Conservation (phyloP, 1,140 invertebrate species). For the Vanessa atalanta region DNA sequence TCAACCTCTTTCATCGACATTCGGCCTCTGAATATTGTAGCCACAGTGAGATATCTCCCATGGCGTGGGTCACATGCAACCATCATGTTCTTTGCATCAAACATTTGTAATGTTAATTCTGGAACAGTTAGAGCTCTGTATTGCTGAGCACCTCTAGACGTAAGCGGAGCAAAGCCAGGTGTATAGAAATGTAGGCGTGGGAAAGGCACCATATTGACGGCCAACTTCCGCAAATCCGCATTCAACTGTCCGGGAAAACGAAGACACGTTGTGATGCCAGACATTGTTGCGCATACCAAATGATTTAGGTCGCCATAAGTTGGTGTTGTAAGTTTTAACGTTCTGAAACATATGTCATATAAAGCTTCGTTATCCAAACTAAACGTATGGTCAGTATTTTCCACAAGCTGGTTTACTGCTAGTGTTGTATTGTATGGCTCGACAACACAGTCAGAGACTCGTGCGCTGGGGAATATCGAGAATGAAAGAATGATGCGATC, state of each 20-base stretch:
- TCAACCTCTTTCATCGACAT: slow-evolving; percentile 98
- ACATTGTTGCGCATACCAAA: slow-evolving; percentile 91
- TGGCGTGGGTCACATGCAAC: slow-evolving; percentile 96
- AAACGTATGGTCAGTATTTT: slow-evolving; percentile 94
- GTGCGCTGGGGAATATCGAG: slow-evolving; percentile 95
- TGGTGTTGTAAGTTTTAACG: slow-evolving; percentile 92
- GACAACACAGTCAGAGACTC: slow-evolving; percentile 93
- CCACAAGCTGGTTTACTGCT: slow-evolving; percentile 93
- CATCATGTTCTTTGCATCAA: slow-evolving; percentile 96
- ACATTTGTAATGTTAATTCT: slow-evolving; percentile 95
- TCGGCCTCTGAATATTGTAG: slow-evolving; percentile 95
- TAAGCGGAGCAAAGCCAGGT: slow-evolving; percentile 96
- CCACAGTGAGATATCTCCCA: slow-evolving; percentile 95
- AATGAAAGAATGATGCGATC: slow-evolving; percentile 96
- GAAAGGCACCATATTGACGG: slow-evolving; percentile 99
- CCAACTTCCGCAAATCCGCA: slow-evolving; percentile 96
- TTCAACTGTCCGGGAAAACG: slow-evolving; percentile 92
- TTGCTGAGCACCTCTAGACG: slow-evolving; percentile 92
- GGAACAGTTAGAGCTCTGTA: slow-evolving; percentile 93
- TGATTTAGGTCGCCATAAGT: slow-evolving; percentile 94
- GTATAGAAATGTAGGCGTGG: slow-evolving; percentile 98
- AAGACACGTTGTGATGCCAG: slow-evolving; percentile 93
- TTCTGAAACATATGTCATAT: slow-evolving; percentile 96
- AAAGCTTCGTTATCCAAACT: slow-evolving; percentile 96
- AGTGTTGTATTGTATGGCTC: slow-evolving; percentile 95